These are phyloP conservation scores for Drosophila lacteicornis DNA, from an alignment of 1,140 invertebrate species.

Conservation along the genomic window DNA sequence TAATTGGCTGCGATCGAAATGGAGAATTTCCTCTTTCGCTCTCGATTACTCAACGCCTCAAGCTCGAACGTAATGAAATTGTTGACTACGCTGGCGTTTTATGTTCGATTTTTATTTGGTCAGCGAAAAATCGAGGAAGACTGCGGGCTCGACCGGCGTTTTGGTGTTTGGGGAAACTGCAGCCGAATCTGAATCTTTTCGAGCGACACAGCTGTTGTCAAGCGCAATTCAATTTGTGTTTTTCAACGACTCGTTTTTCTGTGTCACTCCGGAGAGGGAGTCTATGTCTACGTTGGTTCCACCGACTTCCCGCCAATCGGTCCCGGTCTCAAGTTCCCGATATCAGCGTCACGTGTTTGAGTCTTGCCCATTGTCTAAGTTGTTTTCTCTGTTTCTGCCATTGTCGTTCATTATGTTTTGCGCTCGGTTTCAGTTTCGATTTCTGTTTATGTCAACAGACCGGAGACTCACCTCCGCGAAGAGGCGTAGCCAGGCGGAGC, in stretches of 20 bases:
- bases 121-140: constrained; percentile 50
- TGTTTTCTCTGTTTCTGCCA: constrained; percentile 42
- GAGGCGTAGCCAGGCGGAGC: constrained; percentile 11
- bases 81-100: constrained; percentile 16
- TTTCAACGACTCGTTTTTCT: constrained; percentile 63
- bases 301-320: background rate
- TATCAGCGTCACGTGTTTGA: constrained; percentile 64
- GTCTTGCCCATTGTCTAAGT: constrained; percentile 49
- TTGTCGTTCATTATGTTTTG: constrained; percentile 36
- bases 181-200: constrained; percentile 4
- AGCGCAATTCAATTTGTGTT: constrained; percentile 49
- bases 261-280: constrained; percentile 53
- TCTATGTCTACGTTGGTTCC: constrained; percentile 3
- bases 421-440: constrained; percentile 58
- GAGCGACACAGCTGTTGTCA: constrained; percentile 51
- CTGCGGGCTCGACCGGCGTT: background rate
- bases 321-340: constrained; percentile 1
- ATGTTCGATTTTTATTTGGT: constrained; percentile 47
- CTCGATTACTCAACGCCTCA: constrained; percentile 19
- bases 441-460: constrained; percentile 65
- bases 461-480: constrained; percentile 1
- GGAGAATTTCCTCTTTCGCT: constrained; percentile 30
- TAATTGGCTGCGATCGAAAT: constrained; percentile 25
- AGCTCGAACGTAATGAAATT: constrained; percentile 22
- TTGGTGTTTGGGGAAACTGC: constrained; percentile 2